Evolutionary conservation across 2,888 invertebrate species (phyloP), one percentile per base, ranked within the genome.

Genomic region (Eupelmus urozonus): DNA sequence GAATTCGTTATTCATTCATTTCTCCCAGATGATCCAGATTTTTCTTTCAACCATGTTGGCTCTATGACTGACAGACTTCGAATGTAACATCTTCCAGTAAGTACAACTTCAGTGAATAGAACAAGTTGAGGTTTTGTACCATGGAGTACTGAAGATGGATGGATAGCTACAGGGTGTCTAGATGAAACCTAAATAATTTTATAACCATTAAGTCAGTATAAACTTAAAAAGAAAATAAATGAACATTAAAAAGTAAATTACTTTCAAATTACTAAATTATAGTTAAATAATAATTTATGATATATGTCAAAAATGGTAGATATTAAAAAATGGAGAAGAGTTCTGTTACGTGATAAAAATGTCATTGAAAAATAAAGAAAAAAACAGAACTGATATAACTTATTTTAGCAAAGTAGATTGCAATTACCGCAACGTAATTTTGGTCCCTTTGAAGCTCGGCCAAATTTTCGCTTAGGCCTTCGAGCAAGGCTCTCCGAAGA

Each of bases 31-130:
- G 60, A 69, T 18, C 60, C 66, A 34, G 76, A 89, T 69, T 91
- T 90, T 70, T 95, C 94, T 67, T 90, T 91, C 78, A 97, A 90
- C 97, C 97, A 97, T 34, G 95, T 94, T 11, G 94, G 91, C 86
- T 96, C 95, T 63, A 98, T 93, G 49, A 93, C 93, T 11, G 96
- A 95, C 55, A 96, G 91, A 78, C 93, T 93, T 84, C 96, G 92
- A 87, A 98, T 93, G 91, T 96, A 97, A 81, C 94, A 93, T 83
- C 95, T 94, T 76, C 92, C 93, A 0, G 98, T 97, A 85, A 95
- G 93, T n/a, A 97, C 93, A 60, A 98, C 92, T 91, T 98, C 98
- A 0, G 95, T 94, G 90, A 95, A 98, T 67, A 96, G 87, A 0
- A 98, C 92, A 79, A 94, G 93, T 23, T 93, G 93, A 5, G 96